Evolutionary conservation across 2,797 vertebrate species (phyloP), one percentile per base, ranked within the genome.

Genomic region (Acrocephalus scirpaceus): DNA sequence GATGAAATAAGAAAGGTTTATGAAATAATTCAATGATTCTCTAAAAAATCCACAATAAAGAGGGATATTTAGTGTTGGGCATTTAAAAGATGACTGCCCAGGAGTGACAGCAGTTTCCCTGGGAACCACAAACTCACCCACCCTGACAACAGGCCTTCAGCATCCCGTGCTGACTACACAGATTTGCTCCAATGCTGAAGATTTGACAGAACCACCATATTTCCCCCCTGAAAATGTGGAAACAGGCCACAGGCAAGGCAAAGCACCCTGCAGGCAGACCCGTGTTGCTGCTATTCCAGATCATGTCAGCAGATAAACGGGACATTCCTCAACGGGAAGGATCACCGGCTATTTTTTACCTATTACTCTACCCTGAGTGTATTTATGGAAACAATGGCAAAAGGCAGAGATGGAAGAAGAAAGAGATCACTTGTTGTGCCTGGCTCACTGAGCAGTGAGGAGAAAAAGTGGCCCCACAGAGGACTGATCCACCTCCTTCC

Each of bases 281-380:
- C 8, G 0, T 5, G 47, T 5, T 1, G 0, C 14, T 86, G 40
- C 8, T 50, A 25, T 5, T 65, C 1, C 15, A 75, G 47, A 38
- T 21, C 11, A 4, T 4, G 47, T 29, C 72, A 27, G 22, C 6
- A 5, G 18, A 58, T 7, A 16, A 83, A 72, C 0, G 2, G 42
- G 67, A 47, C 16, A 53, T 10, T 58, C 22, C 32, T 51, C 45
- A 32, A 10, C 2, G 0, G 29, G 50, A 72, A 83, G 30, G 57
- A 77, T n/a, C 72, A 36, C 17, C 54, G 32, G 58, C 26, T 69
- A 5, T 66, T 92, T 81, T 72, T 72, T 77, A 78, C 20, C 2
- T 11, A 19, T n/a, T 29, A 26, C 29, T 58, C 38, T 27, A 36
- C 13, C 19, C 20, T 50, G 44, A 69, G 54, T 0, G 0, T 42